Percentiles rank a stretch among this genome's conserved stretches.
Conservation (phyloP, 37 sponge, comb jelly and placozoan genomes). For the Tethya wilhelma region DNA sequence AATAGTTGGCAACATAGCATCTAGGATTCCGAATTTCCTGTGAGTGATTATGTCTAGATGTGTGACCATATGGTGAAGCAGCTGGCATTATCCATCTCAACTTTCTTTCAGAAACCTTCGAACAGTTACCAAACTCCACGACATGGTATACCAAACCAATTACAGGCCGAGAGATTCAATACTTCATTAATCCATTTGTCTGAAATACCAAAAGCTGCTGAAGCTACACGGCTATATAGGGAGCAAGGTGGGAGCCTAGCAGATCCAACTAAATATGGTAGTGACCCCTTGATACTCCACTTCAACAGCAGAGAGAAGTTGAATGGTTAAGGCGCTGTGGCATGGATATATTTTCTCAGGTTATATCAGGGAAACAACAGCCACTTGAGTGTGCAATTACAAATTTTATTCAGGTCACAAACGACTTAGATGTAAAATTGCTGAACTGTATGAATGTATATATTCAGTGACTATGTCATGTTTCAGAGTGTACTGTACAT, state of each 20-base stretch:
- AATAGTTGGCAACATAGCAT: conserved; percentile 17
- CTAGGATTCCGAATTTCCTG: conserved; percentile 9
- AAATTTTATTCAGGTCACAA: neutral
- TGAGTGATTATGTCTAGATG: neutral
- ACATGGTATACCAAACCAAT: neutral
- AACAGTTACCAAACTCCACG: neutral
- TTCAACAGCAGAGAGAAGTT: neutral
- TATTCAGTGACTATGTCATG: too few species aligned
- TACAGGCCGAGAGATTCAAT: neutral
- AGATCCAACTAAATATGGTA: conserved; percentile 3
- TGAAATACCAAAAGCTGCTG: neutral
- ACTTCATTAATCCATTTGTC: neutral
- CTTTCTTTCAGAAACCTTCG: too few species aligned
- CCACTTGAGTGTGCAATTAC: neutral
- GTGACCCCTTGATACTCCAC: conserved; percentile 2
- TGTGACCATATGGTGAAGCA: too few species aligned
- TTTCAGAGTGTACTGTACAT: too few species aligned
- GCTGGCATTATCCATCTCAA: too few species aligned
- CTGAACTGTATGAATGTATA: too few species aligned
- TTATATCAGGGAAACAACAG: neutral
- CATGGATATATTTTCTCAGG: neutral
- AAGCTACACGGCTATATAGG: neutral
- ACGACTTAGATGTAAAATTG: neutral
- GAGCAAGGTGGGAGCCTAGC: conserved; percentile 20
- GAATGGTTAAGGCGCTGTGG: neutral